These are phyloP conservation scores for Gephyroberyx darwinii DNA, from an alignment of 2,797 vertebrate genomes.

Conservation along the genomic window DNA sequence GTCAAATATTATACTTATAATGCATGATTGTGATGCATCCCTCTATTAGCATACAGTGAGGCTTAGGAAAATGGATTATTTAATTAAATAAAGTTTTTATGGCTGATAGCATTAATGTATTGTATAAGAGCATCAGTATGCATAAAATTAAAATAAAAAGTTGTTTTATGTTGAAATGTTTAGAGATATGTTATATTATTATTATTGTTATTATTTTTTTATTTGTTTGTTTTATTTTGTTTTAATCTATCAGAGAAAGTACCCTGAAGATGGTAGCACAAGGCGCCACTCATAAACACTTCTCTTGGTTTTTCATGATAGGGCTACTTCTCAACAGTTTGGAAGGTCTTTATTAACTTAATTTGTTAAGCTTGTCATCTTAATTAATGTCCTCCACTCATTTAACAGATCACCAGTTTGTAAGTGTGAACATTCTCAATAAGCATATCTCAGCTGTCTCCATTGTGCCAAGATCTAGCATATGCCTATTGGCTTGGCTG, in stretches of 20 bases:
- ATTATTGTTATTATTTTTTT: too few relatives aligned
- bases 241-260: neutral
- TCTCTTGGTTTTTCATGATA: neutral
- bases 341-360: slow-evolving; percentile 26
- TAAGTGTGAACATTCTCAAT: slow-evolving; percentile 37
- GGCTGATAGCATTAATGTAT: neutral
- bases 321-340: neutral
- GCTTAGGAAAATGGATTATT: neutral
- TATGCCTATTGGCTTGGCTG: slow-evolving; percentile 12
- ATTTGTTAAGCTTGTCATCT: slow-evolving; percentile 38
- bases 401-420: slow-evolving; percentile 43
- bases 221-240: neutral
- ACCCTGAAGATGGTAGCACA: neutral
- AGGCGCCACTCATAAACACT: neutral
- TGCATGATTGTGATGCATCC: neutral
- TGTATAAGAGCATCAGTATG: too few relatives aligned
- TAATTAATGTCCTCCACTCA: slow-evolving; percentile 37
- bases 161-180: too few relatives aligned
- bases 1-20: neutral
- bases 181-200: too few relatives aligned
- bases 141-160: too few relatives aligned
- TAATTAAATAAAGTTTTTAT: neutral
- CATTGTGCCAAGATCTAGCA: slow-evolving; percentile 7
- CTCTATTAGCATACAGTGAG: neutral
- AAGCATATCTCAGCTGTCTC: slow-evolving; percentile 4